Percentiles rank a stretch among this genome's conserved stretches.
Conservation (phyloP, 2,113 vertebrate genomes). For the Perccottus glenii region DNA sequence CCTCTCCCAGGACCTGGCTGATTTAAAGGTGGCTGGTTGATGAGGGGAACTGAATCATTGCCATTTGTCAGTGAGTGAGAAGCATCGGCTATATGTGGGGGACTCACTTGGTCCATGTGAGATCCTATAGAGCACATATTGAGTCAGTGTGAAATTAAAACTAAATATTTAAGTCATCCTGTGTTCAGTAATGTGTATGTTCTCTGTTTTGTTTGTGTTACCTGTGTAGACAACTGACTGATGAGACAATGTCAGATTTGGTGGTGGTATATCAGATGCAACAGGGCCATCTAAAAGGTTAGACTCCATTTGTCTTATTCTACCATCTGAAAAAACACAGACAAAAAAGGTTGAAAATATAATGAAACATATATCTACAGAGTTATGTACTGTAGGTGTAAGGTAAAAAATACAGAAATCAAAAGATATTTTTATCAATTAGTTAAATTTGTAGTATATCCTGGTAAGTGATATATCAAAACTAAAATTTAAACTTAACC, state of each 20-base stretch:
- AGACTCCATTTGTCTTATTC: conserved; percentile 77
- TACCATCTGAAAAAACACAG: conserved; percentile 68
- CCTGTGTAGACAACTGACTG: conserved; percentile 46
- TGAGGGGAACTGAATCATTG: conserved; percentile 75
- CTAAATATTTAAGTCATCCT: neutral
- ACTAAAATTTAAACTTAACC: no score
- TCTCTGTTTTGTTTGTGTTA: conserved; percentile 24
- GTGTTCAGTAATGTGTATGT: neutral
- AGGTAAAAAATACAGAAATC: no score
- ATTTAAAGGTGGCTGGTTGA: conserved; percentile 74
- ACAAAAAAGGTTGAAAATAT: neutral
- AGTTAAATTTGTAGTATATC: no score
- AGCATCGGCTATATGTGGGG: conserved; percentile 54
- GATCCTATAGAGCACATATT: conserved; percentile 53
- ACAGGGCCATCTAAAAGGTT: conserved; percentile 50
- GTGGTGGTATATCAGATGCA: conserved; percentile 62
- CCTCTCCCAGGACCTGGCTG: conserved; percentile 79
- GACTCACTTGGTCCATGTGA: conserved; percentile 64
- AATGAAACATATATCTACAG: neutral
- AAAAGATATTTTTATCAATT: no score
- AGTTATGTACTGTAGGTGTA: neutral
- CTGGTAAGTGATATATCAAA: no score
- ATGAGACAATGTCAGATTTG: conserved; percentile 39
- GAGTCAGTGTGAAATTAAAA: neutral
- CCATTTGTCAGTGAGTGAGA: conserved; percentile 79